A percentile compares a stretch with the other conserved stretches of the same genome.
These are phyloP conservation scores for Acleris cristana DNA, from an alignment of 2,888 invertebrate species.

Conservation along the genomic window DNA sequence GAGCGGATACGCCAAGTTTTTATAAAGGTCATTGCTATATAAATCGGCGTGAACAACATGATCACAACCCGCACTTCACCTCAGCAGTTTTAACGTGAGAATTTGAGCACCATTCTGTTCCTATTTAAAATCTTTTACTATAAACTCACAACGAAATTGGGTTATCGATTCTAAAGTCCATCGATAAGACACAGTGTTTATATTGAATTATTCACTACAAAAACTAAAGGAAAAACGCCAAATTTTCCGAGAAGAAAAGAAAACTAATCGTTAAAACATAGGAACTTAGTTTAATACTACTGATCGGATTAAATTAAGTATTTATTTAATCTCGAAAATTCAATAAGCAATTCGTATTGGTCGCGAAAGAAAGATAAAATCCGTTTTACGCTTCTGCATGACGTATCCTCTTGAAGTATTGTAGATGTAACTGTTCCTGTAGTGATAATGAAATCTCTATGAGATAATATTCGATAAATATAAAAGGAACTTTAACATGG, in stretches of 20 bases:
- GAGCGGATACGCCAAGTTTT: slow-evolving; percentile 91
- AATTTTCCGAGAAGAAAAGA: slow-evolving; percentile 16
- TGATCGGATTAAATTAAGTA: slow-evolving; percentile 22
- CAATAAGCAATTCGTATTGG: slow-evolving; percentile 25
- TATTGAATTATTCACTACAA: slow-evolving; percentile 14
- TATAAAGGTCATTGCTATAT: slow-evolving; percentile 92
- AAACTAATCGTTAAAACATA: background rate
- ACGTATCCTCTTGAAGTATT: background rate
- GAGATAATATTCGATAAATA: no score
- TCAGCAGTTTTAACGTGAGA: slow-evolving; percentile 39
- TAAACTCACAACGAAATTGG: slow-evolving; percentile 51
- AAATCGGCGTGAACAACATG: slow-evolving; percentile 92
- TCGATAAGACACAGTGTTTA: slow-evolving; percentile 45
- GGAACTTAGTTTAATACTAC: slow-evolving; percentile 6
- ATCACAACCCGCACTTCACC: slow-evolving; percentile 46
- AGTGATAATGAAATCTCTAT: no score
- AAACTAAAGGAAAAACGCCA: slow-evolving; percentile 14
- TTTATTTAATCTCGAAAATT: slow-evolving; percentile 17
- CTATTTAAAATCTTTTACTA: slow-evolving; percentile 37
- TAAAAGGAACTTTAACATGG: no score
- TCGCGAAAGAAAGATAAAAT: slow-evolving; percentile 25
- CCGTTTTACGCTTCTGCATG: slow-evolving; percentile 14
- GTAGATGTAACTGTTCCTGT: background rate
- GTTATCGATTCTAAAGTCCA: slow-evolving; percentile 80
- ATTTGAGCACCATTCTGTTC: slow-evolving; percentile 38